These are phyloP conservation scores for Harpagoxenus sublaevis DNA, from an alignment of 2,888 invertebrate genomes.

Conservation along the genomic window DNA sequence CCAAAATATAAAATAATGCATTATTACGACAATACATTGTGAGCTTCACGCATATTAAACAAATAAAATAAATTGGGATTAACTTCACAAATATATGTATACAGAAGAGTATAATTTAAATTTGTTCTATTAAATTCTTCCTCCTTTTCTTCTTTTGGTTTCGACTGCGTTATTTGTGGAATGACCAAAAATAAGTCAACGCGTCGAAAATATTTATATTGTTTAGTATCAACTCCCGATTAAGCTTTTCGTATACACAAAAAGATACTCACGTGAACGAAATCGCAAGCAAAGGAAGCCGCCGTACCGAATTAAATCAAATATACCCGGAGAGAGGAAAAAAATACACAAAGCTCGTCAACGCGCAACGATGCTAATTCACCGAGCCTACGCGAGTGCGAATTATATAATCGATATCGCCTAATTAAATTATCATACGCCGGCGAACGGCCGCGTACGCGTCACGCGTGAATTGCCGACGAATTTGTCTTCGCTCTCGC, in stretches of 20 bases:
- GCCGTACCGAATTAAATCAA: neutral
- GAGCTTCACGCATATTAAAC: neutral
- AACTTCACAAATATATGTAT: neutral
- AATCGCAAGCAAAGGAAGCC: neutral
- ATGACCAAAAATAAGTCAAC: neutral
- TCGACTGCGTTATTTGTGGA: neutral
- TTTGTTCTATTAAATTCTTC: neutral
- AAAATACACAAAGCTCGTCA: neutral
- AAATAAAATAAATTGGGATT: neutral
- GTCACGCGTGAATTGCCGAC: neutral
- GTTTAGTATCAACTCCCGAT: conserved; percentile 34
- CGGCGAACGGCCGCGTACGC: neutral
- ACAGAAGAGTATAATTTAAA: neutral
- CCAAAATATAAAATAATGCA: neutral
- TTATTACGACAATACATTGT: neutral
- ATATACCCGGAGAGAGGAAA: neutral
- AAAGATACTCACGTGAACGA: neutral
- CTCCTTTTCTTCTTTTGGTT: neutral
- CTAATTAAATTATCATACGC: conserved; percentile 64
- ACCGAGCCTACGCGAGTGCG: neutral
- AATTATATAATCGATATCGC: conserved; percentile 59
- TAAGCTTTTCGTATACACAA: neutral
- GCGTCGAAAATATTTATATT: neutral
- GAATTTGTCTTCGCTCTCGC: neutral
- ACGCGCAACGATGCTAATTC: conserved; percentile 1